Evolutionary conservation across 2,797 vertebrate genomes (phyloP), one percentile per base, ranked within the genome.

Genomic region (Cygnus olor): DNA sequence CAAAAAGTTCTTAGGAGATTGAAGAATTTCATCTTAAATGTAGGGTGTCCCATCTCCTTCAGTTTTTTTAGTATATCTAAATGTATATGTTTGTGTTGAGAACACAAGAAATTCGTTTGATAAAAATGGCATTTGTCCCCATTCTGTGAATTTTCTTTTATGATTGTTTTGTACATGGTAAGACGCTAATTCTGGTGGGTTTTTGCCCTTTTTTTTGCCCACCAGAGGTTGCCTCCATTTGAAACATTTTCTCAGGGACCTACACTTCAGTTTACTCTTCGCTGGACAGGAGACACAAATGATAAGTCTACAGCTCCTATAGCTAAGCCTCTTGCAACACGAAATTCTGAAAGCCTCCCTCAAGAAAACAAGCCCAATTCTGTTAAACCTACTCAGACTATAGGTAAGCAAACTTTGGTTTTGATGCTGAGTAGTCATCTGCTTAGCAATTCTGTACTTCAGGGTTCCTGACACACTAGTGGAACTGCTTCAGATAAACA

Each of bases 221-320:
- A 69, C 65, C 98, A 99, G 99, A 98, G 99, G 95, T 97, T 99
- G 97, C 99, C 99, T 96, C 99, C 99, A 32, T 99, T 99, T 98
- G 99, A 99, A 98, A 99, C 99, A n/a, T 99, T 99, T 98, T 99
- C 99, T 99, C 99, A 99, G 99, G 99, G 99, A 98, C 99, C 99
- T 97, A 99, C 99, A 19, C 97, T 99, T 97, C 99, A 99, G 98
- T 99, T 99, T 97, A 99, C 99, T 36, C 98, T 99, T 97, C 99
- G 99, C 30, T 99, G 99, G 99, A 99, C 99, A 44, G 99, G 99
- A 68, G 99, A 99, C 66, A 97, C 98, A 92, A 98, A 98, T 45
- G 99, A 99, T 92, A 99, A 99, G 89, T 99, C 99, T 93, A 99
- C 99, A 49, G 99, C 99, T 89, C 99, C 99, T 28, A 98, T 99